A percentile compares a stretch with the other conserved stretches of the same genome.
Evolutionary conservation across 2,113 vertebrate species (phyloP).

Genomic region (Passer domesticus): DNA sequence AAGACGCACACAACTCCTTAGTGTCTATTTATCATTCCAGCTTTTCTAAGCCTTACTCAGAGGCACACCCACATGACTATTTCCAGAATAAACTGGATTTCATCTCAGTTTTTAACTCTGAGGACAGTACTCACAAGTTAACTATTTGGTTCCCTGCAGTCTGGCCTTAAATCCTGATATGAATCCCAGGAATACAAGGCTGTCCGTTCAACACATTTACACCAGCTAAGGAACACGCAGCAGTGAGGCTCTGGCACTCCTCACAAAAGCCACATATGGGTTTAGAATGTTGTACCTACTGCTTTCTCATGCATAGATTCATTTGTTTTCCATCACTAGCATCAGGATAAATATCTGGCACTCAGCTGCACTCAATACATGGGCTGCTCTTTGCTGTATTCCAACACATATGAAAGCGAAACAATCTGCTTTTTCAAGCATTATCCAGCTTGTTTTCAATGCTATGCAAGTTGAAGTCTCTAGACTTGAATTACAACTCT

Average conservation of each 20-base stretch:
- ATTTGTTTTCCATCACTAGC: background rate
- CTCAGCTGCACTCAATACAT: background rate
- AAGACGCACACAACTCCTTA: background rate
- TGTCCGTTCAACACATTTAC: background rate
- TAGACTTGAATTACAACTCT: background rate
- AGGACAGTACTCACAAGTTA: background rate
- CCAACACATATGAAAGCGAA: background rate
- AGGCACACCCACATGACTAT: background rate
- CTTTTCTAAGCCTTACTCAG: background rate
- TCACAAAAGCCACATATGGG: background rate
- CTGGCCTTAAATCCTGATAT: background rate
- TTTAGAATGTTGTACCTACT: background rate
- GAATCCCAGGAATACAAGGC: background rate
- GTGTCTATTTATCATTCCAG: background rate
- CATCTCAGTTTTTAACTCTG: background rate
- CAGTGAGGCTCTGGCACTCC: background rate
- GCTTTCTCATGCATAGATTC: background rate
- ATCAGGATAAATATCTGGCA: background rate
- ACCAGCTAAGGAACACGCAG: background rate
- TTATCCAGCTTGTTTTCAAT: background rate
- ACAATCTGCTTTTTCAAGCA: background rate
- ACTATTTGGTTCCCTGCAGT: background rate
- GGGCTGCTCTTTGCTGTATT: background rate
- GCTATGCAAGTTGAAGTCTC: background rate
- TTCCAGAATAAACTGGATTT: background rate